Percentiles rank a stretch among this genome's conserved stretches.
These are phyloP conservation scores for Lymantria dispar DNA, from an alignment of 2,888 invertebrate species.

Conservation along the genomic window DNA sequence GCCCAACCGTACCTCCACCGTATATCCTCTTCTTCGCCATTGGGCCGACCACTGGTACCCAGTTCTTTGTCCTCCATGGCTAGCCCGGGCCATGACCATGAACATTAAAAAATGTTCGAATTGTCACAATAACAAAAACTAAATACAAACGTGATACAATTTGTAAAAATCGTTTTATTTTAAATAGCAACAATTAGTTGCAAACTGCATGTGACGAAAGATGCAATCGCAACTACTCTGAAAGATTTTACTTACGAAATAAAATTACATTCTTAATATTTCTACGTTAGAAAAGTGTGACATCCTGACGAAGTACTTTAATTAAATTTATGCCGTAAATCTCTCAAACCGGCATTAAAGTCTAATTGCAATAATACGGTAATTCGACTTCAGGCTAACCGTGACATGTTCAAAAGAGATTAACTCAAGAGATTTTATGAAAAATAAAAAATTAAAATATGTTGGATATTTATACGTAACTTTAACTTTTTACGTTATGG, in stretches of 20 bases:
- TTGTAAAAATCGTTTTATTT: too few relatives aligned
- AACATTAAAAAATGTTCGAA: too few relatives aligned
- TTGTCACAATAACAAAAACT: too few relatives aligned
- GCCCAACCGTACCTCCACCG: too few relatives aligned
- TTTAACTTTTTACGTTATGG: neutral
- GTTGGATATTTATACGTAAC: neutral
- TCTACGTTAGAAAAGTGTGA: neutral
- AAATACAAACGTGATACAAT: too few relatives aligned
- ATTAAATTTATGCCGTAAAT: neutral
- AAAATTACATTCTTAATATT: neutral
- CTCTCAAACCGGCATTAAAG: neutral
- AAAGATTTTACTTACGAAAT: neutral
- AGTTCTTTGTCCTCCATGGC: too few relatives aligned
- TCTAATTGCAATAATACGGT: neutral
- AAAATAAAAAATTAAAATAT: neutral
- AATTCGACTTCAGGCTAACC: neutral
- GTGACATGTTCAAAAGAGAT: neutral
- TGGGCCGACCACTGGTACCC: too few relatives aligned
- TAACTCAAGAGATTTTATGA: neutral
- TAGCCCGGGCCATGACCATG: too few relatives aligned
- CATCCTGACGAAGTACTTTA: neutral
- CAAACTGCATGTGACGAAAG: too few relatives aligned
- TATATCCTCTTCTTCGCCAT: too few relatives aligned
- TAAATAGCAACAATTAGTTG: too few relatives aligned
- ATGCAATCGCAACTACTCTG: too few relatives aligned